These are phyloP conservation scores for Streptopelia turtur DNA, from an alignment of 2,797 vertebrate species.

Conservation along the genomic window DNA sequence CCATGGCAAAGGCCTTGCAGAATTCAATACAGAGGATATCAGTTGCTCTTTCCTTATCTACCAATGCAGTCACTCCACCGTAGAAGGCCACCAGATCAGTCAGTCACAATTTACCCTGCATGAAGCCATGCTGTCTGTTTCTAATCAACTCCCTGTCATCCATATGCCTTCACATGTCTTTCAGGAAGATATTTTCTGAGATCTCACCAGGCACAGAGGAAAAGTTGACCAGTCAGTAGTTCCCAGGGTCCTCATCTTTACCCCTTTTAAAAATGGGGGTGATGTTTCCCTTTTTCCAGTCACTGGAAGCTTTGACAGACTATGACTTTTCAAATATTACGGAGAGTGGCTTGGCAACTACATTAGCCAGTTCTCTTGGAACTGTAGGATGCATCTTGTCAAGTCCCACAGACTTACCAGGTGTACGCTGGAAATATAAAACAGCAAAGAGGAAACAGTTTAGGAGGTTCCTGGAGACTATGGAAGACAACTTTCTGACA, in stretches of 20 bases:
- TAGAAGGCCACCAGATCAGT: too few relatives aligned
- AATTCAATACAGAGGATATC: background rate
- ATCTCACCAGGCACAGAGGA: too few relatives aligned
- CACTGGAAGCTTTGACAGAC: background rate
- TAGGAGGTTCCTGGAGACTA: too few relatives aligned
- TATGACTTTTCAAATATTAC: background rate
- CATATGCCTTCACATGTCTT: too few relatives aligned
- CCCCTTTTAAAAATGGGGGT: background rate
- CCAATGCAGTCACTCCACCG: too few relatives aligned
- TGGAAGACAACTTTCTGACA: too few relatives aligned
- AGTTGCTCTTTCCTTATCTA: background rate
- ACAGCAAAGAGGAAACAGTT: too few relatives aligned
- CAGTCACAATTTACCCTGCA: background rate
- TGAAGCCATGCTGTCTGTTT: background rate
- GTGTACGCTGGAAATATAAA: too few relatives aligned
- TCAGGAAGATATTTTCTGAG: too few relatives aligned
- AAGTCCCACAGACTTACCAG: background rate
- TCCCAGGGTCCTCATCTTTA: background rate
- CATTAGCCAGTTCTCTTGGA: fast-evolving
- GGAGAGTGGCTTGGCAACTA: background rate
- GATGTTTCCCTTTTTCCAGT: background rate
- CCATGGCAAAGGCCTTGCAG: background rate
- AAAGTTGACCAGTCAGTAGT: fast-evolving
- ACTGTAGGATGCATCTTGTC: background rate
- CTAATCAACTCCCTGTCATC: background rate